Percentiles rank a stretch among this genome's conserved stretches.
Evolutionary conservation across 2,797 vertebrate genomes (phyloP).

Genomic region (Pterois miles): DNA sequence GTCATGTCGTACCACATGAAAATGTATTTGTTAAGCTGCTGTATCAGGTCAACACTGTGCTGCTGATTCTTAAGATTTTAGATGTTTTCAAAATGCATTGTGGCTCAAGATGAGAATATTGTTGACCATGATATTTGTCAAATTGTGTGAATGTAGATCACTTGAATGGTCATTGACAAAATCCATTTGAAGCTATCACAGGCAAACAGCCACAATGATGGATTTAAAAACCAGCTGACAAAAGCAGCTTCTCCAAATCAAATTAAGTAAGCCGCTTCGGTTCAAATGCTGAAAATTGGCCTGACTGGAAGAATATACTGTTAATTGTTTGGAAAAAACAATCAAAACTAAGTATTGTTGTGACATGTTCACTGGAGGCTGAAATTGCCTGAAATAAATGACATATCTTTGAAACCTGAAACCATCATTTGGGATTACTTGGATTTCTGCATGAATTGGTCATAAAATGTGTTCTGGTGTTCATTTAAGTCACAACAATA

Average conservation of each 20-base stretch:
- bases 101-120: not conserved
- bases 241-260: conserved; percentile 21
- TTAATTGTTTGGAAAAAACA: conserved; percentile 43
- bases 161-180: not conserved
- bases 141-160: not conserved
- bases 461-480: too few relatives aligned
- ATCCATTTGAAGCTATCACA: conserved; percentile 27
- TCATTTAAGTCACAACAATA: too few relatives aligned
- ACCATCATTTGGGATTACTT: too few relatives aligned
- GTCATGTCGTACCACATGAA: not conserved
- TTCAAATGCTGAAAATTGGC: conserved; percentile 44
- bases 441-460: too few relatives aligned
- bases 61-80: not conserved
- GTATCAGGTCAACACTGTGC: not conserved
- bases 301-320: conserved; percentile 13
- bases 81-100: not conserved
- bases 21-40: not conserved
- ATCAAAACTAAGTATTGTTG: conserved; percentile 16
- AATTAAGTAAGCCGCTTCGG: conserved; percentile 2
- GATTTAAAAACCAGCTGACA: conserved; percentile 12
- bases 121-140: not conserved
- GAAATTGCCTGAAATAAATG: conserved; percentile 29
- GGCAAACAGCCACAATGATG: not conserved
- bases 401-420: not conserved
- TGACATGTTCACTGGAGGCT: conserved; percentile 30